A percentile compares a stretch with the other conserved stretches of the same genome.
phyloP scores from a whole-genome alignment of 1,140 invertebrate species.

The Lanistes nyassanus region DNA sequence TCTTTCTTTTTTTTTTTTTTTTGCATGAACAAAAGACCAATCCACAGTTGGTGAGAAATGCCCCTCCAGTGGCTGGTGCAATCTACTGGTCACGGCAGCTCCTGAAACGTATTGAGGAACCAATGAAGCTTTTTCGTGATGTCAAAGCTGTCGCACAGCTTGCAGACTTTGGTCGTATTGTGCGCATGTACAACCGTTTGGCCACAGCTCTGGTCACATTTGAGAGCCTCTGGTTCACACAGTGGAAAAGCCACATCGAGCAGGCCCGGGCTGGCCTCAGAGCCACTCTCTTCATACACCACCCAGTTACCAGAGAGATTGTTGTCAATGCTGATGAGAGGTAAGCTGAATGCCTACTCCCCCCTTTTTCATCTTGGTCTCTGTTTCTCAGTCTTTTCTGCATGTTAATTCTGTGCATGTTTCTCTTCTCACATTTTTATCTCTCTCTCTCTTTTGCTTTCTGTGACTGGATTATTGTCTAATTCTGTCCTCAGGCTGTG shows the following conservation, averaged over 20 bases:
- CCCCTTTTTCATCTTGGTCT: background rate
- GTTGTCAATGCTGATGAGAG: constrained; percentile 65
- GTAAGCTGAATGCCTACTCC: constrained; percentile 35
- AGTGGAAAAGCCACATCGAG: constrained; percentile 64
- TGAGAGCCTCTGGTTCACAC: constrained; percentile 64
- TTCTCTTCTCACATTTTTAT: background rate
- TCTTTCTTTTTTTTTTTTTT: no score
- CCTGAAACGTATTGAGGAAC: constrained; percentile 62
- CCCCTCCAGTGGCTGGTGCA: constrained; percentile 64
- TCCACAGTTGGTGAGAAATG: constrained; percentile 60
- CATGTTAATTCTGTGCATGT: background rate
- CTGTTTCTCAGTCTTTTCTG: background rate
- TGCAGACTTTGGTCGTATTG: constrained; percentile 59
- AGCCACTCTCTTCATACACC: constrained; percentile 61
- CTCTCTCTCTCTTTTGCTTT: no score
- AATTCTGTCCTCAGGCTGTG: background rate
- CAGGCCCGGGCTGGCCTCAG: constrained; percentile 59
- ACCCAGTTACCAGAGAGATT: constrained; percentile 60
- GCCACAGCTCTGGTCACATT: constrained; percentile 64
- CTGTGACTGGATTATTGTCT: background rate
- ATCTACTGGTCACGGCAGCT: constrained; percentile 65
- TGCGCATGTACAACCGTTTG: constrained; percentile 63
- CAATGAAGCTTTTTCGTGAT: constrained; percentile 63
- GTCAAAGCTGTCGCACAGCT: constrained; percentile 59
- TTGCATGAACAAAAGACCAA: constrained; percentile 40